Evolutionary conservation across 2,888 invertebrate species (phyloP), one percentile per base, ranked within the genome.

Genomic region (Heliconius aoede): DNA sequence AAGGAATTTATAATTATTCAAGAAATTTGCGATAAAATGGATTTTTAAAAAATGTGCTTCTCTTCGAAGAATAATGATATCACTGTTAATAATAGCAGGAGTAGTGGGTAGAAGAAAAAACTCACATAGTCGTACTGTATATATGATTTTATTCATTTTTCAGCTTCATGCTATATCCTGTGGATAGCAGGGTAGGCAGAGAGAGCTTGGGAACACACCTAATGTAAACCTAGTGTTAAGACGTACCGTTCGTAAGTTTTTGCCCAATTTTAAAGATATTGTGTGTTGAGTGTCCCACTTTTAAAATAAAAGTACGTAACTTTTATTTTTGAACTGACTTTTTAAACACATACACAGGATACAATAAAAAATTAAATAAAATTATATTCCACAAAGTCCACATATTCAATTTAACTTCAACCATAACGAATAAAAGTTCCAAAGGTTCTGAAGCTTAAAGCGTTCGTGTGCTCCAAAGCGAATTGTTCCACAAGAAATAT

Each of bases 401-500:
- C n/a, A 64, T n/a, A 64, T 64, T 13, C 36, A 13, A 40, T 65
- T n/a, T 24, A 65, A 65, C 40, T 65, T 26, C 18, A 32, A 15
- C 40, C 40, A 65, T 15, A 65, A 65, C 65, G 36, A 65, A 65
- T 65, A 65, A 65, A 65, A 65, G 36, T 40, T 40, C 4, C n/a
- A 55, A n/a, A 55, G 11, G 18, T 7, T 46, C 36, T 3, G 5
- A 24, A 64, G 36, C 64, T 65, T 40, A 7, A 36, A 65, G 24
- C 65, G 26, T 65, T 65, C 24, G 15, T 21, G 28, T 55, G n/a
- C 55, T 55, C 21, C 30, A 69, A 51, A 69, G 36, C n/a, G 21
- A 32, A 64, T 64, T 65, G 46, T 65, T 73, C 32, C 32, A n/a
- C 51, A 69, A 55, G 30, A 69, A 55, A 24, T 32, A 69, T 55